These are phyloP conservation scores for Chelonus insularis DNA, from an alignment of 1,140 invertebrate species.

Conservation along the genomic window DNA sequence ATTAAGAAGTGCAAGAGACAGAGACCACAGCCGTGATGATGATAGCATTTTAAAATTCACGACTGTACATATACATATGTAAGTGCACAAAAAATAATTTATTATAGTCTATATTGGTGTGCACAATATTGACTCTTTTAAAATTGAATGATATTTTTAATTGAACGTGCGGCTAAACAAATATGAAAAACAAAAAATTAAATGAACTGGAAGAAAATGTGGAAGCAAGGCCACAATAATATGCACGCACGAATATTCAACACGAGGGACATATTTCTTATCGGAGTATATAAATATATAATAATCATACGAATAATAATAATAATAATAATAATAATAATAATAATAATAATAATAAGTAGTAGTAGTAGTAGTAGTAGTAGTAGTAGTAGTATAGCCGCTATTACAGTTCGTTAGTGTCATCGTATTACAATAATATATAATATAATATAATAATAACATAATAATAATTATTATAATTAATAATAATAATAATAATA, in stretches of 20 bases:
- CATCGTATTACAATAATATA: conserved; percentile 46
- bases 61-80: too few relatives aligned
- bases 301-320: too few relatives aligned
- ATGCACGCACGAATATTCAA: background rate
- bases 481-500: conserved; percentile 42
- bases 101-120: too few relatives aligned
- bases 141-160: too few relatives aligned
- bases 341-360: too few relatives aligned
- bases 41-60: too few relatives aligned
- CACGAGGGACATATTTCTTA: conserved; percentile 18
- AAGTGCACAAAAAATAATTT: too few relatives aligned
- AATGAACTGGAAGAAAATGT: background rate
- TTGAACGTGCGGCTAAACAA: too few relatives aligned
- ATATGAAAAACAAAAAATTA: background rate
- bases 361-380: too few relatives aligned
- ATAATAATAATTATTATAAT: conserved; percentile 35
- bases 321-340: too few relatives aligned
- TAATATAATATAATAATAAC: conserved; percentile 30
- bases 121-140: too few relatives aligned
- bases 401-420: conserved; percentile 49
- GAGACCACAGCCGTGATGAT: background rate
- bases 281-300: conserved; percentile 50
- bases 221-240: background rate
- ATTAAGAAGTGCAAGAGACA: conserved; percentile 2
- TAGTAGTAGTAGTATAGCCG: too few relatives aligned